These are phyloP conservation scores for Sogatella furcifera DNA, from an alignment of 1,140 invertebrate genomes.

Conservation along the genomic window DNA sequence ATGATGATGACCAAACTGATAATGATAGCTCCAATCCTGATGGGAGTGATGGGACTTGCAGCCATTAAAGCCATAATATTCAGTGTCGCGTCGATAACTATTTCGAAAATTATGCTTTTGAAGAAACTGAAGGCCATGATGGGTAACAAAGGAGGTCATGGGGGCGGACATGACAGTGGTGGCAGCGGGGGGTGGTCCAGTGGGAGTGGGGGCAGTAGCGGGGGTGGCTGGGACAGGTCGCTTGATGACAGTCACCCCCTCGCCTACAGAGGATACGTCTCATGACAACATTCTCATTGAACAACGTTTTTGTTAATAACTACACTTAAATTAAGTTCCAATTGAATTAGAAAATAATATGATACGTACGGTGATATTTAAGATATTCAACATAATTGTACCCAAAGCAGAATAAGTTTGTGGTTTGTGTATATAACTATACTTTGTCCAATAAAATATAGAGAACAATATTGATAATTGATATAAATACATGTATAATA, in stretches of 20 bases:
- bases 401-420: too few relatives aligned
- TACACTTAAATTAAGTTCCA: too few relatives aligned
- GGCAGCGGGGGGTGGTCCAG: neutral
- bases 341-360: too few relatives aligned
- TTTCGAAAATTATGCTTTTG: slow-evolving; percentile 24
- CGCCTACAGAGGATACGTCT: neutral
- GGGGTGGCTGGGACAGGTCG: slow-evolving; percentile 10
- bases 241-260: neutral
- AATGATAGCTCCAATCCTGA: slow-evolving; percentile 21
- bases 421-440: too few relatives aligned
- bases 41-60: slow-evolving; percentile 24
- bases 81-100: slow-evolving; percentile 19
- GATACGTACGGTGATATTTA: too few relatives aligned
- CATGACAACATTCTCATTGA: neutral
- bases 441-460: too few relatives aligned
- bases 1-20: slow-evolving; percentile 22
- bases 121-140: slow-evolving; percentile 22
- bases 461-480: too few relatives aligned
- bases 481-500: too few relatives aligned
- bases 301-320: too few relatives aligned
- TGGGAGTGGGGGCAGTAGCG: slow-evolving; percentile 2
- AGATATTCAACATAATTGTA: too few relatives aligned
- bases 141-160: slow-evolving; percentile 3
- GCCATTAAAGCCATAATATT: slow-evolving; percentile 26
- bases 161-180: slow-evolving; percentile 4